These are phyloP conservation scores for Hystrix brachyura DNA, from an alignment of 2,113 vertebrate genomes.

Conservation along the genomic window DNA sequence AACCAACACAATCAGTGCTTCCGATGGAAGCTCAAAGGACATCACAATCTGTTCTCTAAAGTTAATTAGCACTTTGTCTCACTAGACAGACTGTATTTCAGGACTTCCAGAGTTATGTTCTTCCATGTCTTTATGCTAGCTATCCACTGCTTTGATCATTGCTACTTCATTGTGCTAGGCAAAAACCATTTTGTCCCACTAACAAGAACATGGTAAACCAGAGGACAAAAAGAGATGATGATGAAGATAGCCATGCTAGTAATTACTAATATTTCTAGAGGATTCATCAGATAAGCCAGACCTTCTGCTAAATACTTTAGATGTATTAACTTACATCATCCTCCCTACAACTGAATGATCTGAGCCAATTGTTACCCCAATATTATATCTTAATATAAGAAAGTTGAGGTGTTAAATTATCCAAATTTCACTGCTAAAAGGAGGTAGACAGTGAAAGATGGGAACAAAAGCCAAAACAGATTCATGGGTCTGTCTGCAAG, in stretches of 20 bases:
- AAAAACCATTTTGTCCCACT: no score
- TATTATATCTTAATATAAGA: neutral
- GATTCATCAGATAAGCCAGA: neutral
- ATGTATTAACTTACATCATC: neutral
- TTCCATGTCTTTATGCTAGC: neutral
- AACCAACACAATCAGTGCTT: neutral
- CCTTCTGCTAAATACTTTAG: neutral
- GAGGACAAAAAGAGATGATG: neutral
- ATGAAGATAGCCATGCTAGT: neutral
- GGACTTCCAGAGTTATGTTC: neutral
- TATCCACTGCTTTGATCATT: neutral
- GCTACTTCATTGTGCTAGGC: neutral
- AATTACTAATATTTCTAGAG: neutral
- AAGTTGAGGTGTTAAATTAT: neutral
- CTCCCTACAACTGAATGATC: neutral
- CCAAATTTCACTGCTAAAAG: neutral
- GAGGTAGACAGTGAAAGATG: neutral
- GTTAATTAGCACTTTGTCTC: constrained; percentile 42
- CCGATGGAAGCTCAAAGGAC: neutral
- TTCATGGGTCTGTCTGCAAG: neutral
- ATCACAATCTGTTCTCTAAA: neutral
- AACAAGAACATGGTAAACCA: neutral
- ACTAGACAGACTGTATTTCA: neutral
- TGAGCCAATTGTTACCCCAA: neutral
- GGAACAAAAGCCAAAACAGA: neutral